These are phyloP conservation scores for Caradrina clavipalpis DNA, from an alignment of 2,888 invertebrate genomes.

Conservation along the genomic window DNA sequence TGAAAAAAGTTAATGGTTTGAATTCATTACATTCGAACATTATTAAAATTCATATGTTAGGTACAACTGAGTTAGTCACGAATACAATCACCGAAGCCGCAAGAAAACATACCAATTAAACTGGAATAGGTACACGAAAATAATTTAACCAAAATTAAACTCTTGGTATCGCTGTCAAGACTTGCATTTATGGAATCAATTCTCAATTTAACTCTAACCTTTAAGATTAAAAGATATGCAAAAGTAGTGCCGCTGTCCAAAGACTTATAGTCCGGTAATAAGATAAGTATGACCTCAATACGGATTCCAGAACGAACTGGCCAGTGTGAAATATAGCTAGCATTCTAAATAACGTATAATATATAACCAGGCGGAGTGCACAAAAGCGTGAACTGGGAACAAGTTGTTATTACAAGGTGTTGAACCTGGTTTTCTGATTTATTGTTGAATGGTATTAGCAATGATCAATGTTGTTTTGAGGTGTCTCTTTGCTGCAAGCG, in stretches of 20 bases:
- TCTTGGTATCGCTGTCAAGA: conserved; percentile 39
- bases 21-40: conserved; percentile 23
- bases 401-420: conserved; percentile 87
- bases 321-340: conserved; percentile 77
- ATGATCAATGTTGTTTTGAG: conserved; percentile 83
- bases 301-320: conserved; percentile 75
- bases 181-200: conserved; percentile 53
- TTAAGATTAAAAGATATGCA: conserved; percentile 70
- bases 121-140: conserved; percentile 29
- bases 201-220: conserved; percentile 65
- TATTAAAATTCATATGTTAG: conserved; percentile 37
- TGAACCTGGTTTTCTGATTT: conserved; percentile 87
- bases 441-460: conserved; percentile 81
- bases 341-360: conserved; percentile 80
- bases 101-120: conserved; percentile 31
- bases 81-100: conserved; percentile 19
- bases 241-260: conserved; percentile 70
- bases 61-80: conserved; percentile 33
- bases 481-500: conserved; percentile 79
- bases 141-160: conserved; percentile 16
- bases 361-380: conserved; percentile 77
- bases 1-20: conserved; percentile 30
- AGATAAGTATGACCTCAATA: conserved; percentile 81
- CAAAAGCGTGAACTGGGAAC: conserved; percentile 72
- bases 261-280: conserved; percentile 75